A percentile compares a stretch with the other conserved stretches of the same genome.
These are phyloP conservation scores for Dipodomys ordii DNA, from an alignment of 2,113 vertebrate species.

Conservation along the genomic window DNA sequence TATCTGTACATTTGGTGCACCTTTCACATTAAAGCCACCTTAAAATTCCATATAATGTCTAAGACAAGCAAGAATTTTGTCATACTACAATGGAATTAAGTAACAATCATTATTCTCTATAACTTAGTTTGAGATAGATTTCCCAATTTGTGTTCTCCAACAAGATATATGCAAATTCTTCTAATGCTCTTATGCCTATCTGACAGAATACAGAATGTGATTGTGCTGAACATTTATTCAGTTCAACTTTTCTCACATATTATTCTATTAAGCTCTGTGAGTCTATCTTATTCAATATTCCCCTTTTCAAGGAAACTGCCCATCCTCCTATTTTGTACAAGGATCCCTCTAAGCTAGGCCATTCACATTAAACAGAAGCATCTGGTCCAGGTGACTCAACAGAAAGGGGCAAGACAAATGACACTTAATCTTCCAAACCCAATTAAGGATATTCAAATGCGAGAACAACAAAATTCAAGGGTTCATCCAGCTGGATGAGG, in stretches of 20 bases:
- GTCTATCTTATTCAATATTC: accelerated
- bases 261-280: background rate
- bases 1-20: too few species aligned
- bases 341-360: background rate
- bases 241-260: background rate
- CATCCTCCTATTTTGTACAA: background rate
- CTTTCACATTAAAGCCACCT: background rate
- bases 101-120: background rate
- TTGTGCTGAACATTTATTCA: background rate
- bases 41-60: background rate
- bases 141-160: background rate
- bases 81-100: background rate
- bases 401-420: background rate
- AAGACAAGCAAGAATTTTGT: background rate
- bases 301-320: background rate
- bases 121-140: background rate
- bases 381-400: background rate
- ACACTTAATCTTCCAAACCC: background rate
- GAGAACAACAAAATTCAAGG: background rate
- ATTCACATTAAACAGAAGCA: background rate
- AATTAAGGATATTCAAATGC: background rate
- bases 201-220: background rate
- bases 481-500: background rate
- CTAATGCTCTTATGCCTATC: background rate
- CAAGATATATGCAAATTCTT: background rate